Evolutionary conservation across 2,888 invertebrate species (phyloP).

Genomic region (Nymphalis polychloros): DNA sequence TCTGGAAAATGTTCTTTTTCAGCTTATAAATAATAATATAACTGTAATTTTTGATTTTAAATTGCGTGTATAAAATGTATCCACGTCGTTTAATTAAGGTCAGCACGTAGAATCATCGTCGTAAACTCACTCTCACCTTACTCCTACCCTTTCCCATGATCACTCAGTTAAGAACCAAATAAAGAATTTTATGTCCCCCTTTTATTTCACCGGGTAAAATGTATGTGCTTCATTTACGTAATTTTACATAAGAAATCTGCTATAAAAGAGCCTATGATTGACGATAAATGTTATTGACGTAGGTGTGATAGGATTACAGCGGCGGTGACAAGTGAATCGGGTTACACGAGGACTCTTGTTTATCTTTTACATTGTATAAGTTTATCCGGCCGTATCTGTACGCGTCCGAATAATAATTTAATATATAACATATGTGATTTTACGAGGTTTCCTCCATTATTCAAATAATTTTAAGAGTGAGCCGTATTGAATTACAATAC

Average conservation of each 20-base stretch:
- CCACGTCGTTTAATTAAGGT: background rate
- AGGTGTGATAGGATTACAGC: conserved; percentile 2
- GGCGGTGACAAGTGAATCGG: background rate
- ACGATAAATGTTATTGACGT: conserved; percentile 19
- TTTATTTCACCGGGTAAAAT: conserved; percentile 49
- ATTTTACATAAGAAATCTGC: conserved; percentile 43
- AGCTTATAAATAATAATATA: no score
- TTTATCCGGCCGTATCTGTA: no score
- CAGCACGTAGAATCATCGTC: background rate
- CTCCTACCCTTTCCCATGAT: conserved; percentile 26
- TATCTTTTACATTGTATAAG: background rate
- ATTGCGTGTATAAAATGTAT: background rate
- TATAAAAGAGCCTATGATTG: conserved; percentile 22
- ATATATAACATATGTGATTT: no score
- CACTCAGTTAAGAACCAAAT: conserved; percentile 38
- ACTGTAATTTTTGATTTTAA: background rate
- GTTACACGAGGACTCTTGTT: background rate
- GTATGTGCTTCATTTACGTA: conserved; percentile 50
- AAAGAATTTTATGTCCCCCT: conserved; percentile 41
- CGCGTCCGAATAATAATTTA: no score
- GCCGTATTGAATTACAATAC: no score
- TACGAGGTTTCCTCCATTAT: no score
- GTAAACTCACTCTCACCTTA: conserved; percentile 24
- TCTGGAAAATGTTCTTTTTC: no score
- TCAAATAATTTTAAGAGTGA: no score